Evolutionary conservation across 2,888 invertebrate genomes (phyloP), one percentile per base, ranked within the genome.

Genomic region (Gymnosoma rotundatum): DNA sequence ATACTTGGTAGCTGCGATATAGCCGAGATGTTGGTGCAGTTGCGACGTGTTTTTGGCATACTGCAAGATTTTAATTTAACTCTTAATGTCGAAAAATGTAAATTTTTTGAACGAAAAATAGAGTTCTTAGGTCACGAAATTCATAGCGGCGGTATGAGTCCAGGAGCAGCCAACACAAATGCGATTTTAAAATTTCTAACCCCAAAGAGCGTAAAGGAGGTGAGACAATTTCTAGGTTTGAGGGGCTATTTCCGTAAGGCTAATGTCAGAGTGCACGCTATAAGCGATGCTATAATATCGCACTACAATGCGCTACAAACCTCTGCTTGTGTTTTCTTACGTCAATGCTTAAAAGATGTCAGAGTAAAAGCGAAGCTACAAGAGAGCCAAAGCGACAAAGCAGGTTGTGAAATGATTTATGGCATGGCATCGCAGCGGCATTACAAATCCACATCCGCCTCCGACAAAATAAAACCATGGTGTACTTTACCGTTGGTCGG

Each of bases 51-150:
- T 2, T 72, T 84, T 12, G 21, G 14, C 8, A 20, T 42, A 6
- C 20, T 61, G 48, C 48, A 25, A 14, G 16, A 64, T 1, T 14
- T 67, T 0, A 54, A 38, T 1, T 20, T 86, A 32, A 86, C 87
- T n/a, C 25, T 87, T 5, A 78, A 86, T n/a, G 7, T 83, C 8
- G 45, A 70, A 2, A 87, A 87, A 64, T 86, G 86, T 42, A 54
- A 73, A 32, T 87, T 87, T 70, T 58, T 85, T 12, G 36, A 73
- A 12, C 56, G 67, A 58, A 52, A 58, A 0, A 66, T 66, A 14
- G 69, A 84, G 63, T 82, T 87, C 16, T 48, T 85, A 18, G 84
- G 86, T 12, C 70, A 70, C 25, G 18, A 48, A 9, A 36, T 70
- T 14, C 48, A 70, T 20, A 58, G n/a, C 25, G 58, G 14, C 3